A percentile compares a stretch with the other conserved stretches of the same genome.
Evolutionary conservation across 1,140 invertebrate species (phyloP).

Genomic region (Oreohelix idahoensis): DNA sequence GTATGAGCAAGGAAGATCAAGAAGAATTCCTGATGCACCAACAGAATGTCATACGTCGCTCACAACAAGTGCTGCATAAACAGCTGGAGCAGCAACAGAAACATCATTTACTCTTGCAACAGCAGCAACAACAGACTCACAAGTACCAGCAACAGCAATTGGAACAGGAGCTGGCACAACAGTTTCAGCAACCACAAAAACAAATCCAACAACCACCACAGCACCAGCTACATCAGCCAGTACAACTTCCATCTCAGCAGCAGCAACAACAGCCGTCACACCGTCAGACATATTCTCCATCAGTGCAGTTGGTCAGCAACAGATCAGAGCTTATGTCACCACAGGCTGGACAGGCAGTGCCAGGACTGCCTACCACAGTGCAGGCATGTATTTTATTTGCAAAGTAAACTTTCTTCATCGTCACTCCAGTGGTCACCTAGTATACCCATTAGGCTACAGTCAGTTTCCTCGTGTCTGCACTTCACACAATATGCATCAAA

Average conservation of each 20-base stretch:
- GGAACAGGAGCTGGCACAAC: neutral
- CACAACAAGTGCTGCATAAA: slow-evolving; percentile 18
- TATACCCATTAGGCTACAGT: no score
- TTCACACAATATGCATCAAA: no score
- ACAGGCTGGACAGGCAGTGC: neutral
- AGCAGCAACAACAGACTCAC: slow-evolving; percentile 5
- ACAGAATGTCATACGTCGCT: slow-evolving; percentile 25
- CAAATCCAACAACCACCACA: neutral
- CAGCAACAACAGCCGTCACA: neutral
- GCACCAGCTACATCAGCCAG: slow-evolving; percentile 1
- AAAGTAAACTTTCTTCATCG: no score
- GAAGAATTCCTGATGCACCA: slow-evolving; percentile 26
- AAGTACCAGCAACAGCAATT: neutral
- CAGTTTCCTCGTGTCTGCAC: no score
- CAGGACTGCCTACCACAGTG: slow-evolving; percentile 16
- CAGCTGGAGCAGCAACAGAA: slow-evolving; percentile 21
- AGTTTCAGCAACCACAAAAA: slow-evolving; percentile 27
- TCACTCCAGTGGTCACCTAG: no score
- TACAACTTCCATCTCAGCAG: neutral
- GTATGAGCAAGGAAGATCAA: slow-evolving; percentile 31
- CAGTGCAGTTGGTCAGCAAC: neutral
- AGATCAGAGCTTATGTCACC: neutral
- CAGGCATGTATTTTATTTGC: neutral
- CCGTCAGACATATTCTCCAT: neutral
- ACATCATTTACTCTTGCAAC: neutral